Percentiles rank a stretch among this genome's conserved stretches.
Evolutionary conservation across 2,113 vertebrate species (phyloP).

Genomic region (Laticauda colubrina): DNA sequence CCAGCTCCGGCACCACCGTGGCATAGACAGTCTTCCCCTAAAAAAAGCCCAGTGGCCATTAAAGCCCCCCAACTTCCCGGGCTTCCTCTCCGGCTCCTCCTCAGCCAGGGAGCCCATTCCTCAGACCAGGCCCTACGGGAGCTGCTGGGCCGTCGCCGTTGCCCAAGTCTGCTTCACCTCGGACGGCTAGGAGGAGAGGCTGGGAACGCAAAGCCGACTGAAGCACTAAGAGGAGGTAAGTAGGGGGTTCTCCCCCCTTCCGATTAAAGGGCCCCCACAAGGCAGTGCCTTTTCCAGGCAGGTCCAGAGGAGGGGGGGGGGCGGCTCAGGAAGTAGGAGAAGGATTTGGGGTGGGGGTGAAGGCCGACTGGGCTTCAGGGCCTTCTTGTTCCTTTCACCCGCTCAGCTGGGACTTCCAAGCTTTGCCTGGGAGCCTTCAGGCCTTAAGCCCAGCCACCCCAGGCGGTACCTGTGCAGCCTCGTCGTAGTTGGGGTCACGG

Average conservation of each 20-base stretch:
- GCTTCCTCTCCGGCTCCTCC: neutral
- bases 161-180: neutral
- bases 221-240: neutral
- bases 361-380: neutral
- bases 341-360: neutral
- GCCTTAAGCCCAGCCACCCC: neutral
- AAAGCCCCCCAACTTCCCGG: neutral
- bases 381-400: too few species aligned
- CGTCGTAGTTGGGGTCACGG: slow-evolving; percentile 85
- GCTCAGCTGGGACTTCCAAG: neutral
- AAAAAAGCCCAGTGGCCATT: neutral
- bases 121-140: neutral
- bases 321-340: neutral
- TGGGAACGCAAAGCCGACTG: neutral
- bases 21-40: slow-evolving; percentile 83
- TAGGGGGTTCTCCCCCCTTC: too few species aligned
- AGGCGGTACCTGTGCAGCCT: slow-evolving; percentile 75
- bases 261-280: neutral
- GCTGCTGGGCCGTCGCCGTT: neutral
- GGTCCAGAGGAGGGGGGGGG: neutral
- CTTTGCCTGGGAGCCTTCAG: neutral
- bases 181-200: neutral
- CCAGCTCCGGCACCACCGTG: slow-evolving; percentile 80
- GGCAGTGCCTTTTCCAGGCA: neutral
- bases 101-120: neutral